Evolutionary conservation across 1,140 invertebrate genomes (phyloP).

Genomic region (Heliothis subflexa): DNA sequence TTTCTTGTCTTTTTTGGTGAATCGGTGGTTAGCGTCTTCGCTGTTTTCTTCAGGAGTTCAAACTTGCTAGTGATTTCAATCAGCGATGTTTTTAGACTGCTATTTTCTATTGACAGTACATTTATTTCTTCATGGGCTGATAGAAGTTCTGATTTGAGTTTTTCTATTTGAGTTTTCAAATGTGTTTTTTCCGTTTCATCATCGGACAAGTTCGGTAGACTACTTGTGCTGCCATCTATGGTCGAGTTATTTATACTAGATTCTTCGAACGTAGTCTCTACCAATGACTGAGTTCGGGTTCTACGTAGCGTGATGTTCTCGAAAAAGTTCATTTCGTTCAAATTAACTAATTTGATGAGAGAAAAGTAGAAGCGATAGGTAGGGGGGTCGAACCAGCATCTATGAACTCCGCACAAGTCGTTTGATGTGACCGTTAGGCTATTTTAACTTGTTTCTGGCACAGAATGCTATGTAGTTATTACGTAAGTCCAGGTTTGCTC

Average conservation of each 20-base stretch:
- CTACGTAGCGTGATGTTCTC: conserved; percentile 10
- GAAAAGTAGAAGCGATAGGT: too few relatives aligned
- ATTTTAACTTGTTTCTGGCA: too few relatives aligned
- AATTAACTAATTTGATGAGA: too few relatives aligned
- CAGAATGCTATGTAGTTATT: too few relatives aligned
- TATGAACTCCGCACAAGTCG: too few relatives aligned
- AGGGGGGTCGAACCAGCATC: too few relatives aligned
- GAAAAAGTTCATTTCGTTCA: conserved; percentile 10
- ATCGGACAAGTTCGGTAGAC: background rate
- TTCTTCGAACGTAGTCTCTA: background rate
- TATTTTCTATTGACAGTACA: background rate
- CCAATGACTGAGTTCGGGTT: background rate
- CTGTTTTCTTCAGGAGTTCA: background rate
- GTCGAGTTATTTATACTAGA: background rate
- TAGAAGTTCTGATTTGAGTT: background rate
- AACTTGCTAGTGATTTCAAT: background rate
- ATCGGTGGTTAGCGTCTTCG: background rate
- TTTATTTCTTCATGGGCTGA: conserved; percentile 8
- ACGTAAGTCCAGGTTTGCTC: too few relatives aligned
- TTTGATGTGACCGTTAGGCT: too few relatives aligned
- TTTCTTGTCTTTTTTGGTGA: background rate
- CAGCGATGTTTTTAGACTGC: background rate
- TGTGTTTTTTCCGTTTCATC: background rate
- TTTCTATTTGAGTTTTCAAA: background rate
- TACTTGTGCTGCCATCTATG: conserved; percentile 11